Base-by-base conservation (phyloP, 2,888 invertebrate genomes). In the Periphyllus acericola region DNA sequence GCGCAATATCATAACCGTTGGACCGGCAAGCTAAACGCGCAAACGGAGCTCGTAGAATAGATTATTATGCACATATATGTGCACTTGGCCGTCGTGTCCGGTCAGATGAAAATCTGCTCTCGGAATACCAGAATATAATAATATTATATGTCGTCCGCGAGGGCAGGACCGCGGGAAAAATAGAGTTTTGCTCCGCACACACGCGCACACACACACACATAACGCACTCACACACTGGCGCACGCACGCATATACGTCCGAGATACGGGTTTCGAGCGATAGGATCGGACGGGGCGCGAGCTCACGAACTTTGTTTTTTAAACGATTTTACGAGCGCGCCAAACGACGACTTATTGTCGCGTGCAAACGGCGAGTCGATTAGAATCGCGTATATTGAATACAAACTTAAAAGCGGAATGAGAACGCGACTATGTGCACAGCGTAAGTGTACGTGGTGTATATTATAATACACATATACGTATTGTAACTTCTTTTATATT, bases 291-390 rank as follows among this genome's bases (percentile, higher is more conserved):
- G 29, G 76, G 11, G 14, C 11, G 21, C n/a, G 46, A 25, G 1
- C 25, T 66, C 84, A 76, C 34, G 76, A 84, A 84, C 84, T 66
- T 76, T 75, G 84, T 76, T 85, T 76, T 66, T 29, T 3, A 52
- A 52, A 82, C 52, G 68, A 78, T 79, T 85, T 68, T 85, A 75
- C 29, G 29, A 84, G 75, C 29, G 52, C 55, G 52, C 40, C 72
- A 46, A 78, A 83, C 66, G 84, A 60, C 84, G 34, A 68, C 36
- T 66, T 84, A 83, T 78, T 36, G 79, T 86, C 72, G 86, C 86
- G 86, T 86, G 86, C 85, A 29, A 86, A 86, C 2, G 71, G 34
- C 55, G 29, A 60, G 74, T 72, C 80, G 80, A 86, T 86, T 72
- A 74, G 72, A 72, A 86, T 86, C 86, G 55, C 40, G 66, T 74